Base-by-base conservation (phyloP, 30 jellyfish, hydroid and myxozoan genomes). In the Rhopilema esculentum region DNA sequence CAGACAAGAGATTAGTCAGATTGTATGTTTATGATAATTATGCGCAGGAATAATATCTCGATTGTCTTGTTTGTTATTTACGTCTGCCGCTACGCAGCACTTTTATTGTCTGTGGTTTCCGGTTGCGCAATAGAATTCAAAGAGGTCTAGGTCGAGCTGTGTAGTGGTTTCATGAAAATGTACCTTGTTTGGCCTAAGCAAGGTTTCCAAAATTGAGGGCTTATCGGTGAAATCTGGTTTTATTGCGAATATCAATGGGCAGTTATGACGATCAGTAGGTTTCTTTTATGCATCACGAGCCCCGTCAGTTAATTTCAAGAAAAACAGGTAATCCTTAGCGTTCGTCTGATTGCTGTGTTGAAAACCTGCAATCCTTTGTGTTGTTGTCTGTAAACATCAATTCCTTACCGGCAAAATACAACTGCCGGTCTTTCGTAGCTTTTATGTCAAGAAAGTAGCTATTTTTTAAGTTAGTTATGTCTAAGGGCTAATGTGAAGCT, bases 71-170 rank as follows among this genome's bases (percentile, higher is more conserved):
- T 88, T 88, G 91, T 88, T 88, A 88, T 80, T 88, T 88, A 79
- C 96, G 96, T 88, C 96, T 88, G 91, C 88, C 86, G 89, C 96
- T 69, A 40, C 86, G 82, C 96, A 80, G 90, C 85, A 72, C 79
- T 52, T 72, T 67, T 69, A 76, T 88, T 88, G 89, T 77, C 31
- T 69, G 79, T 66, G 86, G 85, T 72, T 78, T 88, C 96, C 96
- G 96, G 91, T 88, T 79, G 82, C 90, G 96, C 88, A 88, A 79
- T 66, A 25, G 83, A 30, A 67, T 71, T 27, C 23, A 81, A 16
- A 72, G 87, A 85, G 85, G 72, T 26, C 88, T 74, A 74, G 65
- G 68, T 50, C 83, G 89, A 79, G 78, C 82, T 40, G 57, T 40
- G 57, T 40, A 40, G 57, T 40, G 57, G 57, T 40, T 40, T 40